A percentile compares a stretch with the other conserved stretches of the same genome.
Evolutionary conservation across 2,888 invertebrate genomes (phyloP).

Genomic region (Callyntrura guangdongensis): DNA sequence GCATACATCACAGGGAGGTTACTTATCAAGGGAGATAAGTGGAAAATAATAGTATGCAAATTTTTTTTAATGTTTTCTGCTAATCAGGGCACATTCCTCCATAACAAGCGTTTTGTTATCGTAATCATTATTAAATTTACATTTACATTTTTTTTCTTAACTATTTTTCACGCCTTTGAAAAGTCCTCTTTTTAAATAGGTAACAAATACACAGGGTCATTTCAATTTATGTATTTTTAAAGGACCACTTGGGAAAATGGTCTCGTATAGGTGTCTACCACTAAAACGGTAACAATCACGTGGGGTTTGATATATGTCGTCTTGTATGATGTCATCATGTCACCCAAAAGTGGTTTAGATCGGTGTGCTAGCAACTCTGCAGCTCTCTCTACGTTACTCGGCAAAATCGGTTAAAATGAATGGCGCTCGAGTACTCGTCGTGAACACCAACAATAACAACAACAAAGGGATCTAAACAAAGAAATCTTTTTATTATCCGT

Average conservation of each 20-base stretch:
- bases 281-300: not conserved
- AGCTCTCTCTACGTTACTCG: not conserved
- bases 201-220: slow-evolving; percentile 29
- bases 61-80: slow-evolving; percentile 33
- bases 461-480: no score
- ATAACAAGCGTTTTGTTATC: slow-evolving; percentile 34
- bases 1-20: not conserved
- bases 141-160: not conserved
- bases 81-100: slow-evolving; percentile 58
- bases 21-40: not conserved
- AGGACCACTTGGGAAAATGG: not conserved
- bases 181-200: not conserved
- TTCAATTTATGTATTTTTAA: slow-evolving; percentile 12
- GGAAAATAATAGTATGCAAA: slow-evolving; percentile 5
- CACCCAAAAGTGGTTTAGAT: slow-evolving; percentile 32
- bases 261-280: not conserved
- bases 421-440: no score
- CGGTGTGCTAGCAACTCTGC: not conserved
- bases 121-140: slow-evolving; percentile 39
- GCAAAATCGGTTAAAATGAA: not conserved
- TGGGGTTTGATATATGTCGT: no score
- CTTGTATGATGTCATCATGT: slow-evolving; percentile 15
- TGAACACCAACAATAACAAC: not conserved
- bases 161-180: not conserved
- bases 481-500: no score